A percentile compares a stretch with the other conserved stretches of the same genome.
These are phyloP conservation scores for Terebella lapidaria DNA, from an alignment of 2,888 invertebrate species.

Conservation along the genomic window DNA sequence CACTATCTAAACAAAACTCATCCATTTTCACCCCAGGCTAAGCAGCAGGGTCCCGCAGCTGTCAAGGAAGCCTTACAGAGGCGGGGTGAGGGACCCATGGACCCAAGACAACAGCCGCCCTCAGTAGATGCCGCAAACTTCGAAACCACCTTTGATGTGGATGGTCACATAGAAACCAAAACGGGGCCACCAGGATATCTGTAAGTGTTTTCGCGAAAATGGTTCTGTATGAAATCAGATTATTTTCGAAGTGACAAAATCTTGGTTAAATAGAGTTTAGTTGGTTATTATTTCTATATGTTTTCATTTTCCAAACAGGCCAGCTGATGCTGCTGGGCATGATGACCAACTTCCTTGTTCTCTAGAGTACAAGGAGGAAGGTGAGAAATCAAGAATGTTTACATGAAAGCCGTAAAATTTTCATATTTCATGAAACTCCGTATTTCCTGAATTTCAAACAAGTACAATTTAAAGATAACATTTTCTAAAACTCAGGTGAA, in stretches of 20 bases:
- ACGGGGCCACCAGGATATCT: background rate
- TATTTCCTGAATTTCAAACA: too few species aligned
- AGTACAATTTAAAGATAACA: too few species aligned
- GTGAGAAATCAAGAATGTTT: background rate
- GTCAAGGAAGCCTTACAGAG: background rate
- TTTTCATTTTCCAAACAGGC: background rate
- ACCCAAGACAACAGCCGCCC: background rate
- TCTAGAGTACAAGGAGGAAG: background rate
- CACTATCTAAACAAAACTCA: too few species aligned
- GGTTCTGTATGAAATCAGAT: too few species aligned
- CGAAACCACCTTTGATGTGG: slow-evolving; percentile 76
- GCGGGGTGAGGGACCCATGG: background rate
- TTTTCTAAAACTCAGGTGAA: too few species aligned
- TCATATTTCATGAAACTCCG: too few species aligned
- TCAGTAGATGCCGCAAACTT: slow-evolving; percentile 19
- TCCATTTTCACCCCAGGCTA: too few species aligned
- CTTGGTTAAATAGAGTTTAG: too few species aligned
- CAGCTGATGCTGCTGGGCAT: background rate
- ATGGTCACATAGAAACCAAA: slow-evolving; percentile 82
- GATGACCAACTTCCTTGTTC: background rate
- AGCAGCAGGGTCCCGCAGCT: too few species aligned
- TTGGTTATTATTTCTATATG: too few species aligned
- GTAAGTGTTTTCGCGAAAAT: background rate
- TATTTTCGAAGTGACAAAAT: too few species aligned
- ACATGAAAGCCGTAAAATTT: background rate